phyloP scores from a whole-genome alignment of 2,888 invertebrate genomes.

The Lasioglossum oenotherae region DNA sequence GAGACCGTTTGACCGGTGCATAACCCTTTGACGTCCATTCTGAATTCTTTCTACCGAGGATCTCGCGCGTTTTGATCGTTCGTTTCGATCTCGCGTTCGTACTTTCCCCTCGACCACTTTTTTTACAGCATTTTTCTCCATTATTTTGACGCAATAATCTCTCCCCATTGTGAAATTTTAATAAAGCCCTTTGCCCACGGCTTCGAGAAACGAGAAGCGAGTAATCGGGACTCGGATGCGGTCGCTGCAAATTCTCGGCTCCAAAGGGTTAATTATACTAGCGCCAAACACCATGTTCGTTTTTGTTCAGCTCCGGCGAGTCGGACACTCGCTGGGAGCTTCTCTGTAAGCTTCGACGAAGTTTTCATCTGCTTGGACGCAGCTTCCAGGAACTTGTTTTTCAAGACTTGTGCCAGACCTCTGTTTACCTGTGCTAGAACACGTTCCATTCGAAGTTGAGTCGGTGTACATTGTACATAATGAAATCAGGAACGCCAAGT shows the following conservation, averaged over 20 bases:
- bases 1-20: constrained; percentile 42
- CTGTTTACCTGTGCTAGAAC: background rate
- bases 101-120: too few relatives aligned
- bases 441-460: background rate
- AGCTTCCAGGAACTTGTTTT: constrained; percentile 1
- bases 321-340: background rate
- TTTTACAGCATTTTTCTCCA: background rate
- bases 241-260: background rate
- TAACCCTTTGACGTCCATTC: constrained; percentile 50
- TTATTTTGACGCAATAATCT: background rate
- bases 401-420: constrained; percentile 12
- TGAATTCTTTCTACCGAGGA: background rate
- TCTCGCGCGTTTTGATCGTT: background rate
- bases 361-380: background rate
- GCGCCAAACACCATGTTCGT: background rate
- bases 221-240: background rate
- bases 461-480: background rate
- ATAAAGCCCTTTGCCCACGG: constrained; percentile 4
- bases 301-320: constrained; percentile 12
- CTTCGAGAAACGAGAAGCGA: background rate
- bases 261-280: constrained; percentile 46
- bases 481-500: background rate
- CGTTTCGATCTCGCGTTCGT: background rate
- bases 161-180: background rate
- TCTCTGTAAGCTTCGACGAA: background rate